phyloP scores from a whole-genome alignment of 2,113 vertebrate genomes.

The cattle (Bos taurus) region ARS-UCD2.0 NC_037329.1:108856501-108857000 shows the following conservation, averaged over 20 bases:
- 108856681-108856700: conserved; percentile 69
- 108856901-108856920: not conserved
- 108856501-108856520: not conserved
- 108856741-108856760: conserved; percentile 38
- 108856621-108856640: conserved; percentile 32
- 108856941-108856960: not conserved
- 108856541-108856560: not conserved
- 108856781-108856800: conserved; percentile 22
- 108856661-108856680: conserved; percentile 58
- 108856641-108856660: conserved; percentile 48
- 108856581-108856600: not conserved
- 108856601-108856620: conserved; percentile 46
- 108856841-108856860: not conserved
- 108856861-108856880: conserved; percentile 24
- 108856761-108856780: conserved; percentile 55
- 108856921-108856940: not conserved
- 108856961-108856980: not conserved
- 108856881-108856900: not conserved
- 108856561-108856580: not conserved
- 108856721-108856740: conserved; percentile 67
- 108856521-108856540: not conserved
- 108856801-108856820: conserved; percentile 20
- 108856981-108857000: not conserved
- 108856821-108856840: conserved; percentile 49
- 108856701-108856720: conserved; percentile 56